Conservation (phyloP, 2,113 vertebrate genomes). For the Malaclemys terrapin region DNA sequence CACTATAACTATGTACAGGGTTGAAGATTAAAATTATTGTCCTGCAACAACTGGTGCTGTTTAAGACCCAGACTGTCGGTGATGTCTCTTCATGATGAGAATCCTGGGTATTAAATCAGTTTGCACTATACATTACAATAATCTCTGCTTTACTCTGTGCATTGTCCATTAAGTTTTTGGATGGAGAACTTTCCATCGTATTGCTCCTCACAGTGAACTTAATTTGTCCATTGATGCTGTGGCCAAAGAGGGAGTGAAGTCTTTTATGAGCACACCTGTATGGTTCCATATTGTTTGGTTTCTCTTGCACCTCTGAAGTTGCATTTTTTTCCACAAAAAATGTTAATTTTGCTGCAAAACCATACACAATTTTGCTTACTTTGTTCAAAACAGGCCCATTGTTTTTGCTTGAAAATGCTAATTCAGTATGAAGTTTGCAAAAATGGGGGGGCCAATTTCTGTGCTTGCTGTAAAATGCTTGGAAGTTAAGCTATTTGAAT, state of each 20-base stretch:
- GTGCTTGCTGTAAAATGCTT: not conserved
- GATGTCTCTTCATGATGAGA: not conserved
- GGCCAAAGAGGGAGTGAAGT: not conserved
- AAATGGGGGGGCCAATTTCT: not conserved
- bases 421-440: not conserved
- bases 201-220: not conserved
- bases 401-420: not conserved
- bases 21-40: not conserved
- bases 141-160: not conserved
- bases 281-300: not conserved
- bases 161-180: not conserved
- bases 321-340: not conserved
- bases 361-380: not conserved
- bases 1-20: not conserved
- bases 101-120: not conserved
- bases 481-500: accelerated
- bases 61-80: not conserved
- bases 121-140: not conserved
- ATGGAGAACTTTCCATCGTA: not conserved
- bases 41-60: not conserved
- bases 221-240: not conserved
- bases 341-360: not conserved
- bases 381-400: not conserved
- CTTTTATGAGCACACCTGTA: not conserved
- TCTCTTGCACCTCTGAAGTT: not conserved